These are phyloP conservation scores for Zoanthus solanderi DNA, from an alignment of 92 coral and sea anemone genomes.

Conservation along the genomic window DNA sequence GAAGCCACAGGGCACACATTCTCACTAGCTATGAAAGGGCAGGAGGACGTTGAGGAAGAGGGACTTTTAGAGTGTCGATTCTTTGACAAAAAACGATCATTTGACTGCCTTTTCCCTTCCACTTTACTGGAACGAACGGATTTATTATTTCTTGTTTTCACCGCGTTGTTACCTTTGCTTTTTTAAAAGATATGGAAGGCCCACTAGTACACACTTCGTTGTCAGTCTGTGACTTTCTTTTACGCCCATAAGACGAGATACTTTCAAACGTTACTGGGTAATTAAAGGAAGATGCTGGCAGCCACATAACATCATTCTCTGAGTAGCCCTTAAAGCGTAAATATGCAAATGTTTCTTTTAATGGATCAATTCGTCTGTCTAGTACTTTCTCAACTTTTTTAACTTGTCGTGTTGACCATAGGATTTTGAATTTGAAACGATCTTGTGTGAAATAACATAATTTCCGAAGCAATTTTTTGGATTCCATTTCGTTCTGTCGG, in stretches of 20 bases:
- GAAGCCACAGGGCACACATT: not conserved
- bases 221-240: slow-evolving; percentile 15
- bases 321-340: slow-evolving; percentile 51
- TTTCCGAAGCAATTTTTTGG: too few relatives aligned
- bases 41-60: not conserved
- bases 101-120: not conserved
- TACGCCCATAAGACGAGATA: slow-evolving; percentile 46
- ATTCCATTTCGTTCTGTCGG: too few relatives aligned
- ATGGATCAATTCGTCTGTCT: slow-evolving; percentile 22
- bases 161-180: not conserved
- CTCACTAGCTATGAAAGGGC: not conserved
- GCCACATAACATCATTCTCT: slow-evolving; percentile 47
- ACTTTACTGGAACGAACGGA: not conserved
- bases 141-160: not conserved
- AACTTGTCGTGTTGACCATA: too few relatives aligned
- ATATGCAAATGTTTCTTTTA: slow-evolving; percentile 43
- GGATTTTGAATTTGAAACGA: too few relatives aligned
- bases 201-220: not conserved
- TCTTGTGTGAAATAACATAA: too few relatives aligned
- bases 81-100: not conserved
- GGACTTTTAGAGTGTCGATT: not conserved
- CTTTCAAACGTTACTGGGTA: slow-evolving; percentile 15
- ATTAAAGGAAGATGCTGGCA: slow-evolving; percentile 52
- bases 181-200: not conserved
- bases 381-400: too few relatives aligned